Evolutionary conservation across 1,140 invertebrate genomes (phyloP).

Genomic region (Neelides sp.): DNA sequence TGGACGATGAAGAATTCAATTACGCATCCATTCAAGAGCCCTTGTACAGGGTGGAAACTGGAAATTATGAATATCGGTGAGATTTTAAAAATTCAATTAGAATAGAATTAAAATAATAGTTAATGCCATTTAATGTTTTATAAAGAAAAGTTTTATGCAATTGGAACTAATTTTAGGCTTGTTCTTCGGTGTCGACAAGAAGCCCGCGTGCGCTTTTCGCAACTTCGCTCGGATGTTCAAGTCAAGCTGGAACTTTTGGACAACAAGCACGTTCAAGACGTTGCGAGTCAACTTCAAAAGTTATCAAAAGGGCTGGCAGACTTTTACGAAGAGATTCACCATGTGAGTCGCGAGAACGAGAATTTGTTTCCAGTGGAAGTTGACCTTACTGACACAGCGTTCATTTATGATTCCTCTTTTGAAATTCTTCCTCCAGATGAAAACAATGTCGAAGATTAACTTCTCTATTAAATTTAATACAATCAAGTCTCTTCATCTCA

Average conservation of each 20-base stretch:
- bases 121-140: background rate
- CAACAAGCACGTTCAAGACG: constrained; percentile 91
- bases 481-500: too few relatives aligned
- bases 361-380: constrained; percentile 91
- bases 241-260: constrained; percentile 94
- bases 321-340: constrained; percentile 50
- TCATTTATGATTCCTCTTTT: constrained; percentile 63
- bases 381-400: constrained; percentile 79
- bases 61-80: constrained; percentile 94
- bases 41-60: constrained; percentile 91
- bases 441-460: constrained; percentile 13
- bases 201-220: constrained; percentile 77
- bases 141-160: background rate
- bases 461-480: too few relatives aligned
- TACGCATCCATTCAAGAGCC: constrained; percentile 91
- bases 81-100: constrained; percentile 6
- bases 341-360: constrained; percentile 37
- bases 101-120: background rate
- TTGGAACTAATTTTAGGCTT: constrained; percentile 47
- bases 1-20: constrained; percentile 96
- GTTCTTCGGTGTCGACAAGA: constrained; percentile 90
- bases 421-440: constrained; percentile 30
- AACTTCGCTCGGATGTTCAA: constrained; percentile 81
- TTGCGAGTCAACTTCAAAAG: constrained; percentile 69
- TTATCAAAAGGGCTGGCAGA: constrained; percentile 65